These are phyloP conservation scores for Lepisosteus oculatus DNA, from an alignment of 2,113 vertebrate species.

Conservation along the genomic window DNA sequence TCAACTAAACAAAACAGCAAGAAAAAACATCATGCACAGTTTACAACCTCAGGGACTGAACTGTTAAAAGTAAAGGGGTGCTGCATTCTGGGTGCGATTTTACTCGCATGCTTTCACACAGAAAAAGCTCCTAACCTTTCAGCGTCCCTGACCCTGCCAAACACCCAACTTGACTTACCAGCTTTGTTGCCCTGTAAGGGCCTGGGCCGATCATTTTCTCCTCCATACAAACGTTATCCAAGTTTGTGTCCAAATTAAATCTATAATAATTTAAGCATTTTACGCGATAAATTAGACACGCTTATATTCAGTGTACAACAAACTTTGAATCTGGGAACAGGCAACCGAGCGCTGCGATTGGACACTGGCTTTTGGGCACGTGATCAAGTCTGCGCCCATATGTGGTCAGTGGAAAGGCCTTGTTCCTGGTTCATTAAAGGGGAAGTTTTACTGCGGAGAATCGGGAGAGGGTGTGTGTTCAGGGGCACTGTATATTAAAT, in stretches of 20 bases:
- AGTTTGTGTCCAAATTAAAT: not conserved
- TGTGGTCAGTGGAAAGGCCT: slow-evolving; percentile 6
- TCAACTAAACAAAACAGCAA: too few species aligned
- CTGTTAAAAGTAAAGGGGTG: too few species aligned
- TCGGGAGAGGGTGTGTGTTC: too few species aligned
- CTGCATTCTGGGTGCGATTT: too few species aligned
- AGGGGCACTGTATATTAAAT: too few species aligned
- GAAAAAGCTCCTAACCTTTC: too few species aligned
- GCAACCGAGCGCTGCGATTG: slow-evolving; percentile 30
- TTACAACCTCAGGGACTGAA: too few species aligned
- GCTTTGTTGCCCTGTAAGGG: slow-evolving; percentile 75
- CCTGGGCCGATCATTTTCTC: slow-evolving; percentile 70
- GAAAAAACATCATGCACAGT: too few species aligned
- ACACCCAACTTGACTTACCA: slow-evolving; percentile 63
- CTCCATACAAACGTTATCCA: slow-evolving; percentile 50
- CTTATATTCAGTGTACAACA: not conserved
- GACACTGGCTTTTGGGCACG: slow-evolving; percentile 20
- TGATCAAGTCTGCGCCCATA: slow-evolving; percentile 8
- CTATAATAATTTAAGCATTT: not conserved
- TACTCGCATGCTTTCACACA: too few species aligned
- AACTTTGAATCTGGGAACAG: slow-evolving; percentile 31
- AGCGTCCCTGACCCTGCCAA: not conserved
- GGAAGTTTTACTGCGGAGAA: too few species aligned
- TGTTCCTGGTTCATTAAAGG: too few species aligned
- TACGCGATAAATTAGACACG: not conserved